phyloP scores from a whole-genome alignment of 2,888 invertebrate species.

The Polymixis flavicincta region DNA sequence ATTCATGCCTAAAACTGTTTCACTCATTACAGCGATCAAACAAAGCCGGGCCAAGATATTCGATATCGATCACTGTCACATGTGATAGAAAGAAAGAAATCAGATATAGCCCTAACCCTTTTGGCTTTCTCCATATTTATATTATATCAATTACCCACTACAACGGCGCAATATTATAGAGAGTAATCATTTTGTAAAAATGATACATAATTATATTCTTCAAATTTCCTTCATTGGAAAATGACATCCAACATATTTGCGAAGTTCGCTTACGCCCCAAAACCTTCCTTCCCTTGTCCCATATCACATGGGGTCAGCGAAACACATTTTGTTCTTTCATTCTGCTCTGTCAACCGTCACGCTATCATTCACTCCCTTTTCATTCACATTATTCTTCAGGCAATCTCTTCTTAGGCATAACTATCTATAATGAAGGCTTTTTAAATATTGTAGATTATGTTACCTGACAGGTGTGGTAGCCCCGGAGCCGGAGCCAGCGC shows the following conservation, averaged over 20 bases:
- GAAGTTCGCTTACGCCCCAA: neutral
- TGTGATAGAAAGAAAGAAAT: too few species aligned
- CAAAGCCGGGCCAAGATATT: neutral
- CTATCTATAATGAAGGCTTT: neutral
- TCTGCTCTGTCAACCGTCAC: neutral
- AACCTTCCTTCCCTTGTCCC: neutral
- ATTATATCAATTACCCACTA: slow-evolving; percentile 16
- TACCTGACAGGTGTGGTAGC: slow-evolving; percentile 98
- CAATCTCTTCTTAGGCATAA: neutral
- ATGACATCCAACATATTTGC: neutral
- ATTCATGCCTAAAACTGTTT: neutral
- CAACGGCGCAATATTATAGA: neutral
- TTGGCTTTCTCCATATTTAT: slow-evolving; percentile 16
- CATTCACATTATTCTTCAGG: neutral
- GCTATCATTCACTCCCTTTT: neutral
- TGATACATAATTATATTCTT: neutral
- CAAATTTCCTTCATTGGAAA: neutral
- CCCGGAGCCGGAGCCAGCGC: slow-evolving; percentile 95
- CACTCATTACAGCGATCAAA: slow-evolving; percentile 6
- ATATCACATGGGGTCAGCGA: neutral
- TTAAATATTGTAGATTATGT: slow-evolving; percentile 25
- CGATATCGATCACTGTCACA: slow-evolving; percentile 22
- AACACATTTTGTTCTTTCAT: neutral
- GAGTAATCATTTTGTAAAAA: neutral
- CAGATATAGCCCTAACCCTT: slow-evolving; percentile 30